Evolutionary conservation across 2,113 vertebrate genomes (phyloP), one percentile per base, ranked within the genome.

Genomic region (Cyrtonyx montezumae): DNA sequence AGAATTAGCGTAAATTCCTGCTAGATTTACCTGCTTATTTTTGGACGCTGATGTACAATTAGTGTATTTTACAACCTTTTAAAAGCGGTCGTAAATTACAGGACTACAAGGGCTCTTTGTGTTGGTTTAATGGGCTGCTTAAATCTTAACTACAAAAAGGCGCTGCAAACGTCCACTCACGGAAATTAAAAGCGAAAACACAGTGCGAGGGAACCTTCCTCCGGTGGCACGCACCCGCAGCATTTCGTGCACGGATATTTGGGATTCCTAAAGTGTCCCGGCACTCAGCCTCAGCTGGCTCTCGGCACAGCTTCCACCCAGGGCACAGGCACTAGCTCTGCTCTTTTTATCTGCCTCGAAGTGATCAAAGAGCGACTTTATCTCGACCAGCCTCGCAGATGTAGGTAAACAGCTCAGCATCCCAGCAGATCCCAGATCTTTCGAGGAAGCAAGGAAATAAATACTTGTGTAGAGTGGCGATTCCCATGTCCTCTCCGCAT

Each of bases 21-120:
- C 74, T 95, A 97, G 96, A 97, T 97, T 97, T 98, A 97, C 96
- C 95, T 96, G 95, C 76, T 95, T 96, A 91, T 87, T 97, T 98
- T 96, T 92, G 95, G 96, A 96, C 95, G 74, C 95, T 96, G 96
- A 90, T 96, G 97, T 94, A 97, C 94, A 97, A 98, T 98, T 97
- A 97, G 96, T 97, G 51, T 97, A 95, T 95, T 97, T 98, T 98
- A 98, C 97, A 97, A 96, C 96, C 97, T 98, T 97, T 97, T 97
- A 98, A 98, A 97, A 94, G 96, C 17, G 85, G 97, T 87, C 95
- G 98, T 98, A 98, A 98, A 98, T 98, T 98, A 97, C 17, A 3
- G 84, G 79, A 87, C 90, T 97, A 89, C 96, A 96, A 97, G 93
- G 92, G 91, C 78, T 97, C 93, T 94, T 97, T 96, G 92, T 97